Conservation (phyloP, 2,113 vertebrate species). For the Petaurus breviceps region DNA sequence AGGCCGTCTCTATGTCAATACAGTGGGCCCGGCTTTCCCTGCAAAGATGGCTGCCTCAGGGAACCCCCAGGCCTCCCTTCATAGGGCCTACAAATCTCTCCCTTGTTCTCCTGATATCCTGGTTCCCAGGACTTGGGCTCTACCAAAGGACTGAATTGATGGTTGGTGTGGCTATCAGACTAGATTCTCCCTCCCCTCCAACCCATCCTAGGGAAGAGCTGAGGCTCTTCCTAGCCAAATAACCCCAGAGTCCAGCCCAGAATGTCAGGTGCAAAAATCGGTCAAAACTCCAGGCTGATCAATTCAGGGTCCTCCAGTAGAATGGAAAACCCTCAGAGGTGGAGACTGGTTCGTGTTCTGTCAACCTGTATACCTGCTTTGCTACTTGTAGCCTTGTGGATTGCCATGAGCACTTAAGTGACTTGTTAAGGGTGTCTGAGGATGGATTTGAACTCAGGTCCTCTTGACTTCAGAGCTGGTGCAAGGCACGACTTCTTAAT, state of each 20-base stretch:
- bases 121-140: not conserved
- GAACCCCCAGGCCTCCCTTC: not conserved
- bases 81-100: not conserved
- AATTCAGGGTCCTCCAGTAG: not conserved
- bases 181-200: not conserved
- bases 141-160: not conserved
- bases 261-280: not conserved
- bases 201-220: not conserved
- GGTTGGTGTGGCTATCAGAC: not conserved
- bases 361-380: not conserved
- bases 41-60: fast-evolving
- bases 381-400: not conserved
- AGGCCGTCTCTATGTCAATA: slow-evolving; percentile 95
- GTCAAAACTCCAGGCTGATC: not conserved
- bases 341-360: not conserved
- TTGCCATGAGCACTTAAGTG: not conserved
- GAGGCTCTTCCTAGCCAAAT: not conserved
- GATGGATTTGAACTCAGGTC: not conserved
- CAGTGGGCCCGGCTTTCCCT: slow-evolving; percentile 95
- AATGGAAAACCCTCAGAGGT: not conserved
- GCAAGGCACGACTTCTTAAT: not conserved
- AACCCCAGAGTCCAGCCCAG: not conserved
- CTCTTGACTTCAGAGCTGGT: not conserved
- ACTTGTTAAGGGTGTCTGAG: not conserved
- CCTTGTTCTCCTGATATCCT: not conserved